These are phyloP conservation scores for Aplochiton taeniatus DNA, from an alignment of 2,797 vertebrate species.

Conservation along the genomic window DNA sequence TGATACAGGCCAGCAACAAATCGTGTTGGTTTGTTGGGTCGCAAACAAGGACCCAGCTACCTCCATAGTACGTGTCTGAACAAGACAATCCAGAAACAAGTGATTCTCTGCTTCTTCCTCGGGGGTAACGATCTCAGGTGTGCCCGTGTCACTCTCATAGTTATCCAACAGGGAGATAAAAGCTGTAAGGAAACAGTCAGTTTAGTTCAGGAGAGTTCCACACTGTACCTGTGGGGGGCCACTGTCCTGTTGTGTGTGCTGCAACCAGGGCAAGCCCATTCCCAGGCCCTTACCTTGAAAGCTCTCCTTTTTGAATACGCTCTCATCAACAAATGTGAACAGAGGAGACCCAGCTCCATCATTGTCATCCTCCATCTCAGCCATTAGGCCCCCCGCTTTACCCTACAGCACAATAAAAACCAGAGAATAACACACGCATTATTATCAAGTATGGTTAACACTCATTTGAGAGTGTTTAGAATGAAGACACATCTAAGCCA, in stretches of 20 bases:
- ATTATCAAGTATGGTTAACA: neutral
- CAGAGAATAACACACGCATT: neutral
- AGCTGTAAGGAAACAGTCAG: slow-evolving; percentile 55
- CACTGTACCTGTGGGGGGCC: too few relatives aligned
- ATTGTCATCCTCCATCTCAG: slow-evolving; percentile 49
- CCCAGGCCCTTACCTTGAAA: slow-evolving; percentile 70
- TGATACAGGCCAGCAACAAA: too few relatives aligned
- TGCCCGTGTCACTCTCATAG: slow-evolving; percentile 79
- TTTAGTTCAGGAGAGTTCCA: slow-evolving; percentile 2
- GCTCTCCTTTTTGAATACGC: slow-evolving; percentile 82
- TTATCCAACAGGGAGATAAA: slow-evolving; percentile 85
- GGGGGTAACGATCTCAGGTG: slow-evolving; percentile 79
- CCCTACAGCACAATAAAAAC: slow-evolving; percentile 54
- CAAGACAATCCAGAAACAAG: slow-evolving; percentile 77
- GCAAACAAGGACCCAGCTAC: slow-evolving; percentile 43
- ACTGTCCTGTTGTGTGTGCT: neutral
- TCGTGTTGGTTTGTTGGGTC: too few relatives aligned
- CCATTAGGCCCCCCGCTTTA: slow-evolving; percentile 65
- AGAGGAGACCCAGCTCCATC: slow-evolving; percentile 71
- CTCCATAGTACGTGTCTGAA: slow-evolving; percentile 78
- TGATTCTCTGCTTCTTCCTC: slow-evolving; percentile 81
- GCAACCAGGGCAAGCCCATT: neutral
- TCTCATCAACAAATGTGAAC: slow-evolving; percentile 79
- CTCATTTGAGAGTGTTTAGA: too few relatives aligned
- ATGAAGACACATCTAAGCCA: too few relatives aligned